Evolutionary conservation across 2,888 invertebrate genomes (phyloP).

Genomic region (Oligia latruncula): DNA sequence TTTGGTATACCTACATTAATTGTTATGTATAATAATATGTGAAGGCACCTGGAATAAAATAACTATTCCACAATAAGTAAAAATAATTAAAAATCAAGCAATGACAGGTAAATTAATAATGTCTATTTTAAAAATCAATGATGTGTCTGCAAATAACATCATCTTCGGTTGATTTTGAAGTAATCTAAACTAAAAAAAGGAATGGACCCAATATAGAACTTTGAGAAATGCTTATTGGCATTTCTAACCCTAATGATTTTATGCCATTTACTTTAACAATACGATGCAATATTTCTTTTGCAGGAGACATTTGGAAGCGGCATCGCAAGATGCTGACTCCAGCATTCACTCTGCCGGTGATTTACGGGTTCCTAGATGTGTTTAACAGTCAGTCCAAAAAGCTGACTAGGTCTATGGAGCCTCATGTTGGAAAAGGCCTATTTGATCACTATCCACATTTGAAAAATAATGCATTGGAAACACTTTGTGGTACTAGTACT

Average conservation of each 20-base stretch:
- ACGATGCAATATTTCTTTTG: neutral
- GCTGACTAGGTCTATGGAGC: constrained; percentile 3
- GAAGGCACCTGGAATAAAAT: neutral
- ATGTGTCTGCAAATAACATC: too few species aligned
- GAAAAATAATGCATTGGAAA: constrained; percentile 30
- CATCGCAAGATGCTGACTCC: constrained; percentile 34
- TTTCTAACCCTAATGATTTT: neutral
- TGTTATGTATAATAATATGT: too few species aligned
- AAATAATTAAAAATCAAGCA: neutral
- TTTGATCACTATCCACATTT: constrained; percentile 16
- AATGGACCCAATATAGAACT: neutral
- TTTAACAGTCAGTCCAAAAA: constrained; percentile 39
- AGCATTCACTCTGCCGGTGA: constrained; percentile 28
- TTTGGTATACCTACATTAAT: too few species aligned
- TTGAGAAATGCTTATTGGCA: neutral
- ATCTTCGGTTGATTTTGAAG: too few species aligned
- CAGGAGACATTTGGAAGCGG: constrained; percentile 37
- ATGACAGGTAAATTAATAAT: neutral
- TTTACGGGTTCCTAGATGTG: constrained; percentile 31
- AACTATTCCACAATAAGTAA: neutral
- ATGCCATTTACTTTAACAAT: neutral
- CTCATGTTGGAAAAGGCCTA: constrained; percentile 17
- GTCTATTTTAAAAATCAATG: too few species aligned
- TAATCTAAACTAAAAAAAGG: neutral
- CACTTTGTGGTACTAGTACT: constrained; percentile 23